Evolutionary conservation across 1,140 invertebrate genomes (phyloP), one percentile per base, ranked within the genome.

Genomic region (Philopotamus ludificatus): DNA sequence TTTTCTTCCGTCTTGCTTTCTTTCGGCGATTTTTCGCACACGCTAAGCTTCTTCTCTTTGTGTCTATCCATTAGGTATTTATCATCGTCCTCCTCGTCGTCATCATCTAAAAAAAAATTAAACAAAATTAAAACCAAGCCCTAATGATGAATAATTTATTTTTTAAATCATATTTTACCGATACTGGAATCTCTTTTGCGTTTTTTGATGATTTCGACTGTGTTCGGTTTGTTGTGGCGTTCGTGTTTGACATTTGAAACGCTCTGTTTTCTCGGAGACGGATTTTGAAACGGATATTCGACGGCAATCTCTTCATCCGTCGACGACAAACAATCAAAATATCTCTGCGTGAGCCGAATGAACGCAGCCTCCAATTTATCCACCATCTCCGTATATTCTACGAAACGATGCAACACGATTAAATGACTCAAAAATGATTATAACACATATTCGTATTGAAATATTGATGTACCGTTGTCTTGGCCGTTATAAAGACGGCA

Each of bases 401-500:
- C 25, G 82, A 82, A 68, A 67, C 22, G 12, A 34, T 55, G 55
- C n/a, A 54, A 25, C n/a, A 20, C 4, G 4, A 47, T 15, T 47
- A 8, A 47, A 16, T 47, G 18, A 47, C 4, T 9, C 4, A 7
- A 8, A 4, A 16, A 15, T 16, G 10, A 47, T 47, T 8, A 20
- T 7, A 21, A 51, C 28, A 34, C 28, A 34, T 34, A 44, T 63
- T 63, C 34, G 49, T 51, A 22, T 20, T 25, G 8, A 51, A 25
- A 12, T 34, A 54, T 58, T 59, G 44, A 76, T 78, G 81, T 79
- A 95, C 93, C 93, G 83, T 93, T 95, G 72, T 93, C 88, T 68
- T 89, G 87, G 34, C 94, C 94, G 85, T 96, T 95, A 73, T 95
- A 97, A 50, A 93, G 82, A 64, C 88, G 82, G 76, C 93, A 96